Conservation (phyloP, 2,888 invertebrate species). For the Ormyrus pomaceus region DNA sequence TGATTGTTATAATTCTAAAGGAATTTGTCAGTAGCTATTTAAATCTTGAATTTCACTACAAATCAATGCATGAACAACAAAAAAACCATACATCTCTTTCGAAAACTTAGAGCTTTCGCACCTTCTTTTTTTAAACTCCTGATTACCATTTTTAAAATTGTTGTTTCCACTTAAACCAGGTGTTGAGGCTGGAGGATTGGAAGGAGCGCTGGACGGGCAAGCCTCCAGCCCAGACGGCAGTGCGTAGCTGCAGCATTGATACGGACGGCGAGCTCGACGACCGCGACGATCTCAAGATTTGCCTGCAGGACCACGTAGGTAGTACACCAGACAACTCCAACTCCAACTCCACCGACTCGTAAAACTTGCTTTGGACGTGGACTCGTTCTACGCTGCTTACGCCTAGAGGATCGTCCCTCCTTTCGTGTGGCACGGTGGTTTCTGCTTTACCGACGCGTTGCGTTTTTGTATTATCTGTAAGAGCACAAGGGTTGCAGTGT, state of each 20-base stretch:
- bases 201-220: slow-evolving; percentile 74
- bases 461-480: no score
- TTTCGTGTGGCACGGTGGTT: no score
- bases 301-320: slow-evolving; percentile 69
- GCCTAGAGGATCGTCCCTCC: no score
- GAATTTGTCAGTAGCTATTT: no score
- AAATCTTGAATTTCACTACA: no score
- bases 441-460: no score
- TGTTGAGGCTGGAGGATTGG: slow-evolving; percentile 85
- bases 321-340: not conserved
- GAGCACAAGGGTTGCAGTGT: no score
- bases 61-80: no score
- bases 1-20: no score
- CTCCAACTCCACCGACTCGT: slow-evolving; percentile 45
- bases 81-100: no score
- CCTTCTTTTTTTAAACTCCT: not conserved
- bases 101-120: slow-evolving; percentile 1
- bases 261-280: slow-evolving; percentile 78
- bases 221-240: slow-evolving; percentile 63
- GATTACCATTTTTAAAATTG: not conserved
- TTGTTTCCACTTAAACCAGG: slow-evolving; percentile 74
- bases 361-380: not conserved
- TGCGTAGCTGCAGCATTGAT: slow-evolving; percentile 74
- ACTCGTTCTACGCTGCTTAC: not conserved
- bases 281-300: slow-evolving; percentile 76